Evolutionary conservation across 2,113 vertebrate genomes (phyloP).

Genomic region (Anser brachyrhynchus): DNA sequence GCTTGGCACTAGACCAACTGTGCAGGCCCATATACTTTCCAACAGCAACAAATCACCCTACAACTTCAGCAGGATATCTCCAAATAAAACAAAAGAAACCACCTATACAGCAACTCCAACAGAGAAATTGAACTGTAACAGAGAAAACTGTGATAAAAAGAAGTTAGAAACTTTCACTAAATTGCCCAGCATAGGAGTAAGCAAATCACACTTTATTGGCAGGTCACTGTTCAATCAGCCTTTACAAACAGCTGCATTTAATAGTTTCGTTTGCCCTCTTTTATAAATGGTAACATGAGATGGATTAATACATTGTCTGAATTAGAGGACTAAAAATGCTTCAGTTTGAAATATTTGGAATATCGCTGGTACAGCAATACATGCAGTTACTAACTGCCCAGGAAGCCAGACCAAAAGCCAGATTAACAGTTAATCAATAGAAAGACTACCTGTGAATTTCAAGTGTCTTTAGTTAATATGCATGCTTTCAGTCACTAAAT

Average conservation of each 20-base stretch:
- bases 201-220: constrained; percentile 22
- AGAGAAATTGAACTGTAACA: neutral
- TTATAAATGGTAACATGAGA: neutral
- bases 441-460: neutral
- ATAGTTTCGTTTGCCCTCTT: neutral
- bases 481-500: neutral
- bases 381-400: neutral
- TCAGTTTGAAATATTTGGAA: neutral
- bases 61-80: neutral
- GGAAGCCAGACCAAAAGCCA: neutral
- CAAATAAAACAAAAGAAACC: neutral
- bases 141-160: neutral
- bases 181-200: neutral
- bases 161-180: neutral
- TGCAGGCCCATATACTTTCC: neutral
- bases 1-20: neutral
- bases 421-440: neutral
- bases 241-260: constrained; percentile 1
- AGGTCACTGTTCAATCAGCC: neutral
- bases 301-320: neutral
- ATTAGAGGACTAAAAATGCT: neutral
- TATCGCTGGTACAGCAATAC: neutral
- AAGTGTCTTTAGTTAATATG: neutral
- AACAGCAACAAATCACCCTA: neutral
- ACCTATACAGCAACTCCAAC: neutral